phyloP scores from a whole-genome alignment of 2,888 invertebrate genomes.

The Coleophora flavipennella region DNA sequence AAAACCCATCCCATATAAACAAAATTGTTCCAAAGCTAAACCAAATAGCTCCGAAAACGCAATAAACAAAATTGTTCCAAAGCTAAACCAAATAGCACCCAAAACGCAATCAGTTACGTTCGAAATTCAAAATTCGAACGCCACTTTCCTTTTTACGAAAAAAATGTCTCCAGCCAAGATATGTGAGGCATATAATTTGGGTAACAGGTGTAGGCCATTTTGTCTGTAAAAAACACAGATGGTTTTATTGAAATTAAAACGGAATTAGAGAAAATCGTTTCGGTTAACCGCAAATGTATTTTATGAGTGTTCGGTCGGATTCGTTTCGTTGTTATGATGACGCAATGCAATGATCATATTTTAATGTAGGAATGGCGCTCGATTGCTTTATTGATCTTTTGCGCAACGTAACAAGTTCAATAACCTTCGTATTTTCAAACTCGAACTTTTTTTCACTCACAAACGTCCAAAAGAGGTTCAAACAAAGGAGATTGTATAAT shows the following conservation, averaged over 20 bases:
- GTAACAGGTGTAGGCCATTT: slow-evolving; percentile 44
- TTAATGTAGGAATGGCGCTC: not conserved
- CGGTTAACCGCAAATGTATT: slow-evolving; percentile 49
- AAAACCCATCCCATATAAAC: slow-evolving; percentile 9
- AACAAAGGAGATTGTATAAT: slow-evolving; percentile 25
- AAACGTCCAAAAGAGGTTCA: slow-evolving; percentile 23
- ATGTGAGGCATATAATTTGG: slow-evolving; percentile 29
- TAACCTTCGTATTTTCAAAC: slow-evolving; percentile 4
- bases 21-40: slow-evolving; percentile 5
- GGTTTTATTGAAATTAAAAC: slow-evolving; percentile 52
- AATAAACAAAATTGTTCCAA: slow-evolving; percentile 6
- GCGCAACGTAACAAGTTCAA: slow-evolving; percentile 1
- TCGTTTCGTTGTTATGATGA: slow-evolving; percentile 7
- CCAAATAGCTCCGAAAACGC: slow-evolving; percentile 22
- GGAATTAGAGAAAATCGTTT: slow-evolving; percentile 49
- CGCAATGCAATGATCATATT: slow-evolving; percentile 7
- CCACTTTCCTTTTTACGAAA: slow-evolving; percentile 7
- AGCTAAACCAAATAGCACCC: slow-evolving; percentile 20
- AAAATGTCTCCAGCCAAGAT: slow-evolving; percentile 19
- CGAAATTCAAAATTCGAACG: slow-evolving; percentile 14
- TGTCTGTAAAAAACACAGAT: slow-evolving; percentile 21
- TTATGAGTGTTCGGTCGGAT: slow-evolving; percentile 24
- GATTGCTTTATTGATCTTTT: slow-evolving; percentile 6
- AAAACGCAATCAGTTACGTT: slow-evolving; percentile 18
- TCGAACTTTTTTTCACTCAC: not conserved